Conservation (phyloP, 92 coral and sea anemone genomes). For the Porites evermanni region DNA sequence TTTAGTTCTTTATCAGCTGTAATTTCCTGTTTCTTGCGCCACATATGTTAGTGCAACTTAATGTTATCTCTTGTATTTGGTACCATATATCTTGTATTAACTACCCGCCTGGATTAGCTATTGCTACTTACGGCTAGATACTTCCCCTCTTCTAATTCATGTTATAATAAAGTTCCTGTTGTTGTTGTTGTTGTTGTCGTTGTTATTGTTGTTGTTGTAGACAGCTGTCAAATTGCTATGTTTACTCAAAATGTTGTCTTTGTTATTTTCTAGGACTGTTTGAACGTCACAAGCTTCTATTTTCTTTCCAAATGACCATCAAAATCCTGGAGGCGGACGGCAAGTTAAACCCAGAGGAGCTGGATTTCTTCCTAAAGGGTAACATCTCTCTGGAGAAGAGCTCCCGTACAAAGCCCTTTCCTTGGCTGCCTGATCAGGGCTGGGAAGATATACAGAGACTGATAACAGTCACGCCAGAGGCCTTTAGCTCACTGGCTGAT, state of each 20-base stretch:
- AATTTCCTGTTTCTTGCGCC: too few relatives aligned
- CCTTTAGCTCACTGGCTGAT: slow-evolving; percentile 84
- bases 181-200: too few relatives aligned
- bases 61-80: too few relatives aligned
- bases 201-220: too few relatives aligned
- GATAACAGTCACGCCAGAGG: slow-evolving; percentile 89
- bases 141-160: too few relatives aligned
- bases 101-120: too few relatives aligned
- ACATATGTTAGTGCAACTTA: too few relatives aligned
- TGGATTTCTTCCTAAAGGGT: slow-evolving; percentile 98
- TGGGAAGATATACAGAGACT: slow-evolving; percentile 96
- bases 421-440: slow-evolving; percentile 99
- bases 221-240: neutral
- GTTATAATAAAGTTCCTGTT: too few relatives aligned
- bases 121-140: too few relatives aligned
- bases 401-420: slow-evolving; percentile 92
- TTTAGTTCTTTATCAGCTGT: too few relatives aligned
- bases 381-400: slow-evolving; percentile 97
- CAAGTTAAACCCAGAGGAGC: slow-evolving; percentile 93
- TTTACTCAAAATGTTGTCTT: too few relatives aligned
- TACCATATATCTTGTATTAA: too few relatives aligned
- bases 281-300: slow-evolving; percentile 95
- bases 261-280: slow-evolving; percentile 73
- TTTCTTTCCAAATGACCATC: slow-evolving; percentile 99
- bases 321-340: slow-evolving; percentile 98